Conservation (phyloP, 1,140 invertebrate genomes). For the Brachionus calyciflorus region DNA sequence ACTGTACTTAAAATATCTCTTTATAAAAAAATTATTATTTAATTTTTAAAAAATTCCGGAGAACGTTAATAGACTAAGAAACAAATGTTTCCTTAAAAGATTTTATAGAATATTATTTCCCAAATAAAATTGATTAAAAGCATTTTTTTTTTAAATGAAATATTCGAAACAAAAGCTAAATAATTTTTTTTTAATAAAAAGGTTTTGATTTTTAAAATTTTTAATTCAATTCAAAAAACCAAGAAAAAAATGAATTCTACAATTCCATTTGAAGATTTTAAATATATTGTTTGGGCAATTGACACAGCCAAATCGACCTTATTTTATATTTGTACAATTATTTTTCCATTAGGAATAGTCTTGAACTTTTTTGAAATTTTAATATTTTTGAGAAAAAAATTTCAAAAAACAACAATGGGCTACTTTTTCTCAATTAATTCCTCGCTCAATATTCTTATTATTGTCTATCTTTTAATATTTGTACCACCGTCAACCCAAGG, state of each 20-base stretch:
- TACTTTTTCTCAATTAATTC: not conserved
- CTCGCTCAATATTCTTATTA: not conserved
- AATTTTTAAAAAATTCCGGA: too few relatives aligned
- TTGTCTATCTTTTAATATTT: not conserved
- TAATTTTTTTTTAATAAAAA: too few relatives aligned
- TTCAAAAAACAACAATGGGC: not conserved
- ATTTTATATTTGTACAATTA: not conserved
- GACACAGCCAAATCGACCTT: not conserved
- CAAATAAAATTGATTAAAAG: too few relatives aligned
- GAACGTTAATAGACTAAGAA: too few relatives aligned
- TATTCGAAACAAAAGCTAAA: too few relatives aligned
- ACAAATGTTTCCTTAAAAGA: too few relatives aligned
- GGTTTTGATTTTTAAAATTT: too few relatives aligned
- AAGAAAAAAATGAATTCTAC: conserved; percentile 2
- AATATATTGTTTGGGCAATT: not conserved
- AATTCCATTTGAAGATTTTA: not conserved
- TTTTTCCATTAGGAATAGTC: not conserved
- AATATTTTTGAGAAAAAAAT: conserved; percentile 2
- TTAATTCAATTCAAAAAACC: too few relatives aligned
- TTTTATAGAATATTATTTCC: too few relatives aligned
- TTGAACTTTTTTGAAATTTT: not conserved
- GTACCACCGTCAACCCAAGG: not conserved
- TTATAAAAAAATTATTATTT: too few relatives aligned
- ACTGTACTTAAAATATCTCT: too few relatives aligned
- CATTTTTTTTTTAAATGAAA: too few relatives aligned